Evolutionary conservation across 2,797 vertebrate species (phyloP).

Genomic region (Choloepus didactylus): DNA sequence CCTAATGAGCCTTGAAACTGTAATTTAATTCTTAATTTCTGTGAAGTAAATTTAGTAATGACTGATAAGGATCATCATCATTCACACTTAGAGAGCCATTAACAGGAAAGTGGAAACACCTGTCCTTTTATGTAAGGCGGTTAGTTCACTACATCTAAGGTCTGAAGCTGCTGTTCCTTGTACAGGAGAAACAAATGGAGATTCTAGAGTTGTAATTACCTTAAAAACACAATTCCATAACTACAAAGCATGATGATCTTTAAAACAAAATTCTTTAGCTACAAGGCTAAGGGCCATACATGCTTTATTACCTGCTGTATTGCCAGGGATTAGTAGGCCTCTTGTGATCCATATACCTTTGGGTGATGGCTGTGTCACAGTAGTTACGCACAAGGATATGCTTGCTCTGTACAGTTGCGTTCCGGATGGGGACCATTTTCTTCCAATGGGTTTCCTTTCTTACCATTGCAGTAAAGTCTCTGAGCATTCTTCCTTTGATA

Average conservation of each 20-base stretch:
- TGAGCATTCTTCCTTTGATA: not conserved
- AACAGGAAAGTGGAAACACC: constrained; percentile 79
- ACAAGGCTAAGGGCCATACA: not conserved
- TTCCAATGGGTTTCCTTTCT: not conserved
- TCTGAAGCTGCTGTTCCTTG: constrained; percentile 13
- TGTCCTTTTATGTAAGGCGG: constrained; percentile 75
- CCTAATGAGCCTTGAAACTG: constrained; percentile 83
- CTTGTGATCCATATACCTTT: not conserved
- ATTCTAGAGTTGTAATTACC: constrained; percentile 38
- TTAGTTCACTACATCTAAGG: constrained; percentile 53
- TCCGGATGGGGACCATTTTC: not conserved
- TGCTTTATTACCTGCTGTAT: not conserved
- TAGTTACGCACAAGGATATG: not conserved
- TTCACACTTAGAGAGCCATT: constrained; percentile 76
- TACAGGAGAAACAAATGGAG: constrained; percentile 15
- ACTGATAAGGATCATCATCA: constrained; percentile 80
- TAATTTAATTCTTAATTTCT: constrained; percentile 84
- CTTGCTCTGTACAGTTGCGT: not conserved
- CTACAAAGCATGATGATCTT: not conserved
- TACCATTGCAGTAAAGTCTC: not conserved
- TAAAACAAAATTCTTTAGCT: not conserved
- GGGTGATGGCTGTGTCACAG: not conserved
- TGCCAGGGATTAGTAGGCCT: not conserved
- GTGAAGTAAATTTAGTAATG: constrained; percentile 83
- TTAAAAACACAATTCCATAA: constrained; percentile 37